These are phyloP conservation scores for Pachycephala philippinensis DNA, from an alignment of 2,113 vertebrate species.

Conservation along the genomic window DNA sequence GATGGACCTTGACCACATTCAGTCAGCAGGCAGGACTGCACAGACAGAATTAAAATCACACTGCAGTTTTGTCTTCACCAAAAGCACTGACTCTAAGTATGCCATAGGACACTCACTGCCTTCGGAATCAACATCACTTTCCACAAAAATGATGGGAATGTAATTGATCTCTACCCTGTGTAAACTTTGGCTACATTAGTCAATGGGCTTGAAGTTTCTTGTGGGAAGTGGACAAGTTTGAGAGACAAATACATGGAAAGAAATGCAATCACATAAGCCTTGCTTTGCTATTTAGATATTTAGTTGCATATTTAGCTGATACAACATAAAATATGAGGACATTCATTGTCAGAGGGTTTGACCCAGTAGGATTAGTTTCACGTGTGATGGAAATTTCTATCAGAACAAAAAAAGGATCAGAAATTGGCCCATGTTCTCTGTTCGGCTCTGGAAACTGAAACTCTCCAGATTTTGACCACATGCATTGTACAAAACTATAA, in stretches of 20 bases:
- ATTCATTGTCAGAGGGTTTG: neutral
- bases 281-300: neutral
- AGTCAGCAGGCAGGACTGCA: neutral
- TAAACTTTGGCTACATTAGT: neutral
- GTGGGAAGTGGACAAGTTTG: neutral
- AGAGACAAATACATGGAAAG: neutral
- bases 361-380: neutral
- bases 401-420: neutral
- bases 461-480: neutral
- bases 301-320: neutral
- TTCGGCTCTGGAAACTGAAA: neutral
- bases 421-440: neutral
- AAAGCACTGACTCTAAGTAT: neutral
- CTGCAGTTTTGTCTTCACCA: neutral
- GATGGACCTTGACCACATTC: neutral
- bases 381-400: neutral
- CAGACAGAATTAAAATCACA: accelerated
- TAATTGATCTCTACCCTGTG: neutral
- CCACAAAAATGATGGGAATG: neutral
- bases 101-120: neutral
- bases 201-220: neutral
- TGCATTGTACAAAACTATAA: neutral
- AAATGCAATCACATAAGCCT: neutral
- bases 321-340: neutral
- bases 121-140: neutral